Evolutionary conservation across 2,113 vertebrate genomes (phyloP).

Genomic region (Takifugu bimaculatus): DNA sequence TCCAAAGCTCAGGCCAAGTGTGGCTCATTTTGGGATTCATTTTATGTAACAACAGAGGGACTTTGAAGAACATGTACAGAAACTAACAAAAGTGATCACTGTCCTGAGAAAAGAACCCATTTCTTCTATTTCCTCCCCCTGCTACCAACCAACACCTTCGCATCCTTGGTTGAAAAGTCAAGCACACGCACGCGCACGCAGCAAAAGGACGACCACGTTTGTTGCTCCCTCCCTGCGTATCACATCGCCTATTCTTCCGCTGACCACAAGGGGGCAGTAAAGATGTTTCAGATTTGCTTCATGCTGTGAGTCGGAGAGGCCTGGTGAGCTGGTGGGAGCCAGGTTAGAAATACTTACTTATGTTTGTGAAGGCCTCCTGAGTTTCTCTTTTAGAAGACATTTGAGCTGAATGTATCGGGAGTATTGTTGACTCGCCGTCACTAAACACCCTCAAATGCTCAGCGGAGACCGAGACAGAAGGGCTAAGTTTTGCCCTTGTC

Average conservation of each 20-base stretch:
- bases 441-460: no score
- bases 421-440: no score
- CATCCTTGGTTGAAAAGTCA: constrained; percentile 34
- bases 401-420: no score
- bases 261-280: constrained; percentile 61
- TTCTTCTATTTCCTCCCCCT: constrained; percentile 31
- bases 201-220: no score
- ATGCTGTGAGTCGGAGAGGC: not conserved
- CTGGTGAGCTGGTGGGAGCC: constrained; percentile 21
- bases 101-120: constrained; percentile 50
- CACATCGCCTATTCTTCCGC: constrained; percentile 1
- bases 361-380: constrained; percentile 21
- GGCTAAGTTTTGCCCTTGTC: not conserved
- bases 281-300: not conserved
- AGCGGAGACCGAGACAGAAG: no score
- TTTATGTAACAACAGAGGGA: not conserved
- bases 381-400: not conserved
- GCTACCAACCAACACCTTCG: constrained; percentile 66
- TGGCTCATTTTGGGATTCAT: no score
- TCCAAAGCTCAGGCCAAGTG: no score
- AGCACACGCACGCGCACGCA: constrained; percentile 5
- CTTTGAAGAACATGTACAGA: constrained; percentile 1
- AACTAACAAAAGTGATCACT: constrained; percentile 44
- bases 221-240: no score
- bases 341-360: constrained; percentile 25